Conservation (phyloP, 2,888 invertebrate genomes). For the Acronicta psi region DNA sequence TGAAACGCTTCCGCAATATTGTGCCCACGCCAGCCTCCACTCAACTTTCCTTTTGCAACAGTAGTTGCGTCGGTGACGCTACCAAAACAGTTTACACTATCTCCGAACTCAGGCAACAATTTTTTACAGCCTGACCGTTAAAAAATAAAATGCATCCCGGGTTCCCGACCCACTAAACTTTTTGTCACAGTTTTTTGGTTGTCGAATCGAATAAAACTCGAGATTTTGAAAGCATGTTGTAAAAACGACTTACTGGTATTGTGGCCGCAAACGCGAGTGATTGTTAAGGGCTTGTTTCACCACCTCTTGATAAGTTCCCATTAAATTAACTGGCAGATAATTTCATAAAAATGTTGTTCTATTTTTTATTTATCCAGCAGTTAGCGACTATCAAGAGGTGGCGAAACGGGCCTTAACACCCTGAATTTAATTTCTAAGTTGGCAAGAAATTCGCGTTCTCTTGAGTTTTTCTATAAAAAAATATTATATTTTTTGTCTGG, state of each 20-base stretch:
- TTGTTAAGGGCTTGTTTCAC: too few species aligned
- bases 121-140: slow-evolving; percentile 23
- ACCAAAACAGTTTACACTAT: slow-evolving; percentile 33
- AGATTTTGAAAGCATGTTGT: slow-evolving; percentile 6
- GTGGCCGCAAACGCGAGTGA: too few species aligned
- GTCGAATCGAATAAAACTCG: neutral
- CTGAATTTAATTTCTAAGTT: too few species aligned
- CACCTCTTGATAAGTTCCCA: too few species aligned
- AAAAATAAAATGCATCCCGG: slow-evolving; percentile 24
- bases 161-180: slow-evolving; percentile 6
- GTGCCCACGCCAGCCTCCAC: neutral
- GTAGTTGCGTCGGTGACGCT: slow-evolving; percentile 8
- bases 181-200: slow-evolving; percentile 12
- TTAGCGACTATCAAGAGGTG: too few species aligned
- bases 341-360: too few species aligned
- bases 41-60: slow-evolving; percentile 2
- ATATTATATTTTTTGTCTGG: too few species aligned
- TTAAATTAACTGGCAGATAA: too few species aligned
- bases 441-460: too few species aligned
- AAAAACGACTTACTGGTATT: slow-evolving; percentile 4
- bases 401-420: too few species aligned
- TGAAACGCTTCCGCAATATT: neutral
- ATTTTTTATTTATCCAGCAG: too few species aligned
- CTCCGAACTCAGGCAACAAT: slow-evolving; percentile 14
- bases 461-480: too few species aligned